Conservation (phyloP, 2,888 invertebrate genomes). For the Oscheius sp. region DNA sequence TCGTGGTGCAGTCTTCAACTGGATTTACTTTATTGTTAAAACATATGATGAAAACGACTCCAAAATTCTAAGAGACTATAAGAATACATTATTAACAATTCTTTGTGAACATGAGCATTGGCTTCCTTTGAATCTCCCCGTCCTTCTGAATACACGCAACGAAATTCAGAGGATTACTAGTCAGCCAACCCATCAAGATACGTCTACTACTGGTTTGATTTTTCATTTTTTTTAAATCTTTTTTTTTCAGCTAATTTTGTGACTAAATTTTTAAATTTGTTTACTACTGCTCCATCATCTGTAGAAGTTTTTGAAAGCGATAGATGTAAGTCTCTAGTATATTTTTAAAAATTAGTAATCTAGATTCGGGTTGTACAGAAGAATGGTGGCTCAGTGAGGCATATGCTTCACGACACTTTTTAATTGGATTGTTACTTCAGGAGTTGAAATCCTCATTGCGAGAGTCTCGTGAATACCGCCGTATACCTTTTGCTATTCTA, state of each 20-base stretch:
- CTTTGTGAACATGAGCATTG: conserved; percentile 94
- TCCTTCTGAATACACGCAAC: conserved; percentile 74
- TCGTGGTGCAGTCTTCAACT: conserved; percentile 89
- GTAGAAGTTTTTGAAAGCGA: conserved; percentile 59
- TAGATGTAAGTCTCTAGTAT: conserved; percentile 50
- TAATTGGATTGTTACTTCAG: conserved; percentile 83
- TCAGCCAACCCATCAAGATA: conserved; percentile 24
- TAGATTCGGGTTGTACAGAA: conserved; percentile 70
- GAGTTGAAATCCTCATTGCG: conserved; percentile 88
- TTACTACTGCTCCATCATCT: conserved; percentile 49
- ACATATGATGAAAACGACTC: conserved; percentile 85
- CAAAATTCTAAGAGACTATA: conserved; percentile 85
- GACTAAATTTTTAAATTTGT: conserved; percentile 61
- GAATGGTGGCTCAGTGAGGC: conserved; percentile 81
- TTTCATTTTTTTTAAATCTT: neutral
- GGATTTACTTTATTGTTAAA: conserved; percentile 87
- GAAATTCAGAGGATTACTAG: conserved; percentile 50
- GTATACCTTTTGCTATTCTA: conserved; percentile 84
- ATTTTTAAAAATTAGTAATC: conserved; percentile 29
- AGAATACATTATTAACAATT: conserved; percentile 89
- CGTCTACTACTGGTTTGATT: conserved; percentile 23
- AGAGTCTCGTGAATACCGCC: conserved; percentile 86
- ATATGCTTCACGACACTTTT: conserved; percentile 90
- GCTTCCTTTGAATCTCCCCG: conserved; percentile 89
- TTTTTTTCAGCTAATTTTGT: conserved; percentile 51